phyloP scores from a whole-genome alignment of 2,888 invertebrate species.

The Dermolepida albohirtum region DNA sequence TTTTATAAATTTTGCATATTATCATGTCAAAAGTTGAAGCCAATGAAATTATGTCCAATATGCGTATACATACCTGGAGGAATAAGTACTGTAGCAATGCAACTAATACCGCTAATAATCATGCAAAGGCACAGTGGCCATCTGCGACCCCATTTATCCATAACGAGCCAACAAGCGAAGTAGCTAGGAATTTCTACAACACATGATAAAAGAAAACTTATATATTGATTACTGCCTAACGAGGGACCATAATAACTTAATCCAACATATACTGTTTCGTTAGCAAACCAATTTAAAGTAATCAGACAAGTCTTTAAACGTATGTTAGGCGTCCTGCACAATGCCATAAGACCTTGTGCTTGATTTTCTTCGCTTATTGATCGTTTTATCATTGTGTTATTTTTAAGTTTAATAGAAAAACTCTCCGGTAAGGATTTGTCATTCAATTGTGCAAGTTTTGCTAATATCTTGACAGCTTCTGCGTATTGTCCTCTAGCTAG shows the following conservation, averaged over 20 bases:
- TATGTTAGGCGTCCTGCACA: constrained; percentile 89
- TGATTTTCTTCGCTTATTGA: constrained; percentile 68
- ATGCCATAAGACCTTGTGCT: constrained; percentile 72
- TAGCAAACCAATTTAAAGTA: constrained; percentile 92
- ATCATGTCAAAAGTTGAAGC: no score
- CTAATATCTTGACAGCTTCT: constrained; percentile 83
- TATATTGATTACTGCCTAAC: constrained; percentile 86
- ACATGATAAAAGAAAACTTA: constrained; percentile 89
- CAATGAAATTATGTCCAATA: no score
- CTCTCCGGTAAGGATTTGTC: constrained; percentile 79
- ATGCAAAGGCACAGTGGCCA: constrained; percentile 90
- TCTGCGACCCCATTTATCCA: constrained; percentile 88
- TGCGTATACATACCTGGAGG: constrained; percentile 73
- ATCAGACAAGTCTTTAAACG: constrained; percentile 87
- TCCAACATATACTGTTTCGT: constrained; percentile 92
- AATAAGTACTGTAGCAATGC: constrained; percentile 85
- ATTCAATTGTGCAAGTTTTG: constrained; percentile 82
- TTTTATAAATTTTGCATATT: no score
- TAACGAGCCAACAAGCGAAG: constrained; percentile 86
- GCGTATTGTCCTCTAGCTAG: constrained; percentile 80
- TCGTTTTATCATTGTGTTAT: constrained; percentile 75
- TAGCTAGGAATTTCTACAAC: constrained; percentile 92
- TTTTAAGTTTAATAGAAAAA: constrained; percentile 78
- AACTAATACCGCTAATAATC: constrained; percentile 86
- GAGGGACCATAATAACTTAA: constrained; percentile 92